Base-by-base conservation (phyloP, 2,888 invertebrate species). In the Stenchaetothrips biformis region DNA sequence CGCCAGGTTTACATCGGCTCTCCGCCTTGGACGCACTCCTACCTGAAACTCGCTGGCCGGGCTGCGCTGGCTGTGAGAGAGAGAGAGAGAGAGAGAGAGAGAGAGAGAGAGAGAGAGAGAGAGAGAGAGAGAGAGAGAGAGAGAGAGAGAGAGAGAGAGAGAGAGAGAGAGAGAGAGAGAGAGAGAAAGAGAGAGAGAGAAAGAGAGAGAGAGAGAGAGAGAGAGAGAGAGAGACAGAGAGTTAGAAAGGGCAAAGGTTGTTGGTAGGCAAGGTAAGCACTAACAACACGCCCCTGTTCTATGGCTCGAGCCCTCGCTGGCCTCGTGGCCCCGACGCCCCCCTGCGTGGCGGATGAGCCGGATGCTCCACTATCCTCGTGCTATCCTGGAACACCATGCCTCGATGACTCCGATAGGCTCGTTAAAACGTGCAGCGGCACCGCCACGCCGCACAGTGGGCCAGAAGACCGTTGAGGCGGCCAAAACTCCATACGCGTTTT, bases 1-100 rank as follows among this genome's bases (percentile, higher is more conserved):
- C 25, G 21, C n/a, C n/a, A 67, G 67, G 67, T 74, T 74, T 74
- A 74, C 67, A 74, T 74, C 67, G 25, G 67, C 67, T 74, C 25
- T 74, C 11, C 67, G 67, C 25, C 67, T 74, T 74, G 67, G 67
- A 21, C 25, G 67, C 2, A 37, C 37, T 37, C 37, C 37, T 37
- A 37, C 37, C 37, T 37, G 37, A 37, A 37, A 37, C 37, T 37
- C 37, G 37, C 37, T 37, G 37, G 37, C 37, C 37, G 1, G 37
- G 37, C 37, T 37, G 37, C 37, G 37, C 37, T 37, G 4, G 37
- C 37, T 37, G 37, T 4, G 37, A 37, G 37, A 4, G 37, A 6
- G 16, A 7, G 53, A 7, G 62, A 74, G 67, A 25, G 67, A 74
- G 67, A 74, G 9, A 21, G 25, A 11, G 67, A 25, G 67, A 59